phyloP scores from a whole-genome alignment of 2,113 vertebrate genomes.

The Gambusia holbrooki region DNA sequence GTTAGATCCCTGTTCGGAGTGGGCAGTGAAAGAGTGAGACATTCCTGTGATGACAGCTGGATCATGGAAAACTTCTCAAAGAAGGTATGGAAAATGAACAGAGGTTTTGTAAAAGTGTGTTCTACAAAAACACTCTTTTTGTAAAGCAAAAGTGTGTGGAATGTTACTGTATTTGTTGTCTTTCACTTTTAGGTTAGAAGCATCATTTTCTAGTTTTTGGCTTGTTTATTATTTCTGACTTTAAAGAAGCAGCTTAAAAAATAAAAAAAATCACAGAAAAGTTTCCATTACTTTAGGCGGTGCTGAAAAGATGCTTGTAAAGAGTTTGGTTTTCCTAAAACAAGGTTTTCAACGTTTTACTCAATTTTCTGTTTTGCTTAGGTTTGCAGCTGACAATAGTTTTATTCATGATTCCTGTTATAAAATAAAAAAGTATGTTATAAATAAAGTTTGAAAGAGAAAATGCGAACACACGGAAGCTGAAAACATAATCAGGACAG shows the following conservation, averaged over 20 bases:
- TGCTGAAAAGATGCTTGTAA: not conserved
- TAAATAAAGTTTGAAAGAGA: too few relatives aligned
- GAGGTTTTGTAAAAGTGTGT: not conserved
- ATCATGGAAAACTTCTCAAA: constrained; percentile 18
- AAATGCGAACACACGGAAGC: not conserved
- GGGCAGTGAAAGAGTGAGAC: constrained; percentile 19
- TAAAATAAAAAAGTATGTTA: too few relatives aligned
- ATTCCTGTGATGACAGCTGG: constrained; percentile 14
- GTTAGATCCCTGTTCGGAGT: not conserved
- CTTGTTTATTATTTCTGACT: not conserved
- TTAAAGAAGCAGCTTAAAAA: not conserved
- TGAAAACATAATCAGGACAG: not conserved
- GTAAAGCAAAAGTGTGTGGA: not conserved
- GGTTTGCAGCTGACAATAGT: not conserved
- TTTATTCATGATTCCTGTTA: not conserved
- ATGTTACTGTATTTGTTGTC: not conserved
- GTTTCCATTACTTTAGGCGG: not conserved
- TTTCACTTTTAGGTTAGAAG: not conserved
- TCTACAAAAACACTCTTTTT: too few relatives aligned
- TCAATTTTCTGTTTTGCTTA: too few relatives aligned
- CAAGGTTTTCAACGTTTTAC: too few relatives aligned
- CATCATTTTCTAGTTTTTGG: not conserved
- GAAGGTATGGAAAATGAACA: constrained; percentile 47
- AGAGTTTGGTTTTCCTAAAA: not conserved
- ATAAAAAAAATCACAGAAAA: not conserved